Evolutionary conservation across 1,140 invertebrate species (phyloP).

Genomic region (Lineus longissimus): DNA sequence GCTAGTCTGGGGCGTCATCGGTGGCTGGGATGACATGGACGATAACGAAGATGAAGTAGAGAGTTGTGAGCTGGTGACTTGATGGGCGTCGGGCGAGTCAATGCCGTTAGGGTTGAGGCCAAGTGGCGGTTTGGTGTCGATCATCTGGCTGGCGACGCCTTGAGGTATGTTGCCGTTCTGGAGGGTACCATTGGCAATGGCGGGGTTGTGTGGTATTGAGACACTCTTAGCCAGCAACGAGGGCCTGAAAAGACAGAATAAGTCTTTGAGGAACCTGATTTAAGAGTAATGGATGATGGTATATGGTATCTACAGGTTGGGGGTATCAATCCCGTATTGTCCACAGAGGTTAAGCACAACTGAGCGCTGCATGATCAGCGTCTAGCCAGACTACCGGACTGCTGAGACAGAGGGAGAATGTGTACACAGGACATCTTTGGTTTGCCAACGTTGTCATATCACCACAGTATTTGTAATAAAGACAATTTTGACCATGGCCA

Average conservation of each 20-base stretch:
- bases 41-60: background rate
- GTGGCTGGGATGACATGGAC: background rate
- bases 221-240: background rate
- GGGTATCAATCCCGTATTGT: no score
- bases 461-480: no score
- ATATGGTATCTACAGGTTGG: no score
- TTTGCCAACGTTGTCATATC: no score
- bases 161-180: background rate
- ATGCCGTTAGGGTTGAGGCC: background rate
- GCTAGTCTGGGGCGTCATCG: slow-evolving; percentile 3
- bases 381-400: no score
- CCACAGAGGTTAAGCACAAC: no score
- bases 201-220: background rate
- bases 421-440: no score
- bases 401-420: no score
- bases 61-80: slow-evolving; percentile 31
- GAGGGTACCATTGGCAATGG: background rate
- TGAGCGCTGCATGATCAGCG: no score
- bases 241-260: background rate
- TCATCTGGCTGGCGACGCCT: background rate
- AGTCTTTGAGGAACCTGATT: no score
- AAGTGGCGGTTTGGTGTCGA: background rate
- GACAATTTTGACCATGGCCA: no score
- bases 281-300: no score
- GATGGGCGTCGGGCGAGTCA: slow-evolving; percentile 19